These are phyloP conservation scores for Bellardia pandia DNA, from an alignment of 2,888 invertebrate genomes.

Conservation along the genomic window DNA sequence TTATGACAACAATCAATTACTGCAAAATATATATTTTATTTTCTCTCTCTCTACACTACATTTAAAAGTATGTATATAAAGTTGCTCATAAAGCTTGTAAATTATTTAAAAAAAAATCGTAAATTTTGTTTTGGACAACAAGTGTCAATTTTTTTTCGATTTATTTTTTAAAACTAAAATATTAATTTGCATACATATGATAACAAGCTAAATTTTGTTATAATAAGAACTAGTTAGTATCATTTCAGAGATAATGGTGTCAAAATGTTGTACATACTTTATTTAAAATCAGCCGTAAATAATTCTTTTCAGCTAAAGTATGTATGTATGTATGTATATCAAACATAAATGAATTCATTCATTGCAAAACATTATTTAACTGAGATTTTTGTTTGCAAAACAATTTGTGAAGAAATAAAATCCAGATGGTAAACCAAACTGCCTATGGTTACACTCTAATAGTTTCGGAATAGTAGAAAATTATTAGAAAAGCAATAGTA, in stretches of 20 bases:
- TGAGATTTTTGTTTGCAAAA: constrained; percentile 9
- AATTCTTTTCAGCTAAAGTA: background rate
- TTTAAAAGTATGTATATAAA: background rate
- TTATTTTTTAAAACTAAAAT: background rate
- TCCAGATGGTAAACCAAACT: constrained; percentile 23
- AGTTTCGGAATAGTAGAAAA: constrained; percentile 55
- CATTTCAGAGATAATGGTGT: background rate
- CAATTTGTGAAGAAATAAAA: constrained; percentile 7
- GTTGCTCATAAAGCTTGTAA: background rate
- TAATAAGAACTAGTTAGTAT: background rate
- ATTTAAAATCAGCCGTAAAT: background rate
- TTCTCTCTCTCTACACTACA: constrained; percentile 3
- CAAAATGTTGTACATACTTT: background rate
- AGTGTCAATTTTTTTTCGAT: background rate
- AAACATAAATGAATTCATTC: background rate
- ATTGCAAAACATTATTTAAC: background rate
- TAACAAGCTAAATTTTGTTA: background rate
- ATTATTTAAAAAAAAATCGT: background rate
- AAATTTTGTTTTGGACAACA: background rate
- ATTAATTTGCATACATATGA: background rate
- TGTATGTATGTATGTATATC: too few species aligned
- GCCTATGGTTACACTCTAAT: constrained; percentile 65
- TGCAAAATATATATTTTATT: background rate
- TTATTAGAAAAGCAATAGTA: constrained; percentile 32
- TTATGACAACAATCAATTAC: constrained; percentile 39